phyloP scores from a whole-genome alignment of 2,888 invertebrate species.

The Nipponacmea schrenckii region DNA sequence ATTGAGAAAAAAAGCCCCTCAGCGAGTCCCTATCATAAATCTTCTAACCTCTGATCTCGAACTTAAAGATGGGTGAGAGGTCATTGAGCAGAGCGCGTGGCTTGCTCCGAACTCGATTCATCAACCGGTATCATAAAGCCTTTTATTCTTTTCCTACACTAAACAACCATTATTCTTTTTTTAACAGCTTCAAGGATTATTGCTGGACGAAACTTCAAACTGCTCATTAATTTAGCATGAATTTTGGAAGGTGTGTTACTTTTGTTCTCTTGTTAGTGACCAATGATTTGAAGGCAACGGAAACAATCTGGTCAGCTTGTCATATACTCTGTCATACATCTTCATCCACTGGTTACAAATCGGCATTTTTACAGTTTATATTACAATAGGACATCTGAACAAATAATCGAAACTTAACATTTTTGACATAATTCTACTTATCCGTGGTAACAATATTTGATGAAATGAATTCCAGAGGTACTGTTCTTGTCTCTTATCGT shows the following conservation, averaged over 20 bases:
- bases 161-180: conserved; percentile 5
- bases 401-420: no score
- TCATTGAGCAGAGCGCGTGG: conserved; percentile 2
- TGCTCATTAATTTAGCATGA: conserved; percentile 5
- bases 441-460: no score
- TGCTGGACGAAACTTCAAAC: background rate
- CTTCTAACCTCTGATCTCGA: background rate
- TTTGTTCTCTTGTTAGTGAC: background rate
- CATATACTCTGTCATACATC: background rate
- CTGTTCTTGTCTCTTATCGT: no score
- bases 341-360: no score
- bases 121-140: background rate
- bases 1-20: conserved; percentile 1
- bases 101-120: background rate
- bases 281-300: background rate
- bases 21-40: background rate
- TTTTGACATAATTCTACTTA: no score
- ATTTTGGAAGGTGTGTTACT: conserved; percentile 4
- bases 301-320: background rate
- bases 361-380: no score
- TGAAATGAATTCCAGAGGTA: no score
- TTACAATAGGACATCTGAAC: no score
- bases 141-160: background rate
- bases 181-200: conserved; percentile 1
- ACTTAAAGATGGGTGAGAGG: conserved; percentile 2